phyloP scores from a whole-genome alignment of 1,140 invertebrate species.

The Euglossa dilemma region DNA sequence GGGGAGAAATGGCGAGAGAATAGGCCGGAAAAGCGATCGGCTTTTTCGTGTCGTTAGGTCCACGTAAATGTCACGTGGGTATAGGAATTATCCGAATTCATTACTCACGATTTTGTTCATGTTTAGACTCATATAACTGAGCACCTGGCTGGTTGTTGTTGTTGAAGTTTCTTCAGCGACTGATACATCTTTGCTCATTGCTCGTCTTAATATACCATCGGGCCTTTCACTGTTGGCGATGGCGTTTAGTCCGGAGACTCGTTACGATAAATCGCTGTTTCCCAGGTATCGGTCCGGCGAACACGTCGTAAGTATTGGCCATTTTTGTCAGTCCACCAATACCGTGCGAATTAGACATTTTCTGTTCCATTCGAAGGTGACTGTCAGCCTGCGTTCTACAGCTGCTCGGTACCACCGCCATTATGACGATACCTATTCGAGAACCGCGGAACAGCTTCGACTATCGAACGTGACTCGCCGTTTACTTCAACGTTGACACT shows the following conservation, averaged over 20 bases:
- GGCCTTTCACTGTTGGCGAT: constrained; percentile 80
- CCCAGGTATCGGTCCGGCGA: constrained; percentile 45
- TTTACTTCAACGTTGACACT: not conserved
- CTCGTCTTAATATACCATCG: constrained; percentile 80
- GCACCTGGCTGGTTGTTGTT: constrained; percentile 58
- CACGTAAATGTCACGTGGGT: not conserved
- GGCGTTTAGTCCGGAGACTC: constrained; percentile 70
- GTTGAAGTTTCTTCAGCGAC: constrained; percentile 72
- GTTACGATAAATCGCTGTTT: constrained; percentile 65
- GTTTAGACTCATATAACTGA: constrained; percentile 47
- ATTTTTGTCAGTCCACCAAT: constrained; percentile 38
- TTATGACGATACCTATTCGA: not conserved
- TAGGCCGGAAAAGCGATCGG: not conserved
- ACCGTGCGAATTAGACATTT: constrained; percentile 51
- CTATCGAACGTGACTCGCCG: not conserved
- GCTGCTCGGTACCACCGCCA: not conserved
- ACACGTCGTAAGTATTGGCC: constrained; percentile 64
- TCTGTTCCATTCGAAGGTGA: constrained; percentile 34
- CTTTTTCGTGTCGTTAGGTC: not conserved
- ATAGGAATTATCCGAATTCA: not conserved
- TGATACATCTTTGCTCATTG: constrained; percentile 80
- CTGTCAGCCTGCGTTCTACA: constrained; percentile 1
- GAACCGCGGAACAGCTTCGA: not conserved
- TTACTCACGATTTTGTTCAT: constrained; percentile 76
- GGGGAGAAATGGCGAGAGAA: not conserved